A percentile compares a stretch with the other conserved stretches of the same genome.
Evolutionary conservation across 2,797 vertebrate species (phyloP).

Genomic region (Brachymystax lenok): DNA sequence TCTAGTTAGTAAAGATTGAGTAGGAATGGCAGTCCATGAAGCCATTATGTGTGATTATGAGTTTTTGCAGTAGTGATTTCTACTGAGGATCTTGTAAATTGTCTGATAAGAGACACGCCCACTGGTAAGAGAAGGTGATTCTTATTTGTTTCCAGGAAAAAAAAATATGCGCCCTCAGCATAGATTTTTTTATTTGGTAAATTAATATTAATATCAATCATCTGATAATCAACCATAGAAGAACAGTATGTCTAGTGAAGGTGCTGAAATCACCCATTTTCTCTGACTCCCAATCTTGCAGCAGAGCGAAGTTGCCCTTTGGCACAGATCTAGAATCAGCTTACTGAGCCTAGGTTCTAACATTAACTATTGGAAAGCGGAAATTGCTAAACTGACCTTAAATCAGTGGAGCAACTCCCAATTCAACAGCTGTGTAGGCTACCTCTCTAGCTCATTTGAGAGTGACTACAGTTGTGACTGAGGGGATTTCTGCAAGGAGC

Average conservation of each 20-base stretch:
- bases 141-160: conserved; percentile 12
- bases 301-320: background rate
- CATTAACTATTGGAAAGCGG: background rate
- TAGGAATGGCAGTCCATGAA: conserved; percentile 60
- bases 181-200: conserved; percentile 33
- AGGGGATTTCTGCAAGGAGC: conserved; percentile 20
- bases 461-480: conserved; percentile 40
- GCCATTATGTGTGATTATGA: conserved; percentile 73
- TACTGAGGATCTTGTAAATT: conserved; percentile 46
- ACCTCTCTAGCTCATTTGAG: conserved; percentile 2
- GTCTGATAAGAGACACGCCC: conserved; percentile 59
- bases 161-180: conserved; percentile 20
- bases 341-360: background rate
- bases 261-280: background rate
- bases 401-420: background rate
- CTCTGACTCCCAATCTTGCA: background rate
- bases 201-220: conserved; percentile 52
- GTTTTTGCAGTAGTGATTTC: conserved; percentile 59
- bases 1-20: conserved; percentile 60
- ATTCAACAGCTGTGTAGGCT: background rate
- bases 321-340: conserved; percentile 2
- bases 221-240: conserved; percentile 53
- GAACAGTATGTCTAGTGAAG: conserved; percentile 30
- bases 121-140: conserved; percentile 40
- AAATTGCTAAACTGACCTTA: background rate